These are phyloP conservation scores for Phaethon lepturus DNA, from an alignment of 2,113 vertebrate genomes.

Conservation along the genomic window DNA sequence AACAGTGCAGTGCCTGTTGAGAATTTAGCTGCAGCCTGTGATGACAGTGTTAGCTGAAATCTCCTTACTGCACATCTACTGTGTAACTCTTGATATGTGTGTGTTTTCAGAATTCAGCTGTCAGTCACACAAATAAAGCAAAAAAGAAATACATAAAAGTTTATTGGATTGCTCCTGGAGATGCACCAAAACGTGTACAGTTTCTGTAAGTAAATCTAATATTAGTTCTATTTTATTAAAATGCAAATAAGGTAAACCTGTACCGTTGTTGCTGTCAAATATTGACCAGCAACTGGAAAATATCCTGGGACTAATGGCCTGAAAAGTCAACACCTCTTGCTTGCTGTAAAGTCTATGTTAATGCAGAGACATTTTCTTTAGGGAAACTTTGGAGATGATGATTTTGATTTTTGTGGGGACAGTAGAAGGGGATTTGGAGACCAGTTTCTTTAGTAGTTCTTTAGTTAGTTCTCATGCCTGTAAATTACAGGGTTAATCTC, in stretches of 20 bases:
- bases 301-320: neutral
- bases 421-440: neutral
- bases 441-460: neutral
- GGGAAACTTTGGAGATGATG: neutral
- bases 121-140: slow-evolving; percentile 82
- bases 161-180: slow-evolving; percentile 80
- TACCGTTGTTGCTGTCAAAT: neutral
- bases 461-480: neutral
- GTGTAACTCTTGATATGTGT: neutral
- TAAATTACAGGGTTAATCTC: neutral
- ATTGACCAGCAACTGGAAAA: neutral
- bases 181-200: slow-evolving; percentile 74
- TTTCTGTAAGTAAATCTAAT: slow-evolving; percentile 82
- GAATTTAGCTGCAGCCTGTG: neutral
- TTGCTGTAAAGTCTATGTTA: neutral
- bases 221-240: neutral
- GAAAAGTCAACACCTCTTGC: neutral
- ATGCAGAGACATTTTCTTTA: neutral
- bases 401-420: neutral
- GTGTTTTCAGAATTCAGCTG: slow-evolving; percentile 82
- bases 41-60: neutral
- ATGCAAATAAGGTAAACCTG: neutral
- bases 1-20: neutral
- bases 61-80: neutral
- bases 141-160: slow-evolving; percentile 80